Percentiles rank a stretch among this genome's conserved stretches.
Conservation (phyloP, 2,888 invertebrate genomes). For the Cheilosia soror region DNA sequence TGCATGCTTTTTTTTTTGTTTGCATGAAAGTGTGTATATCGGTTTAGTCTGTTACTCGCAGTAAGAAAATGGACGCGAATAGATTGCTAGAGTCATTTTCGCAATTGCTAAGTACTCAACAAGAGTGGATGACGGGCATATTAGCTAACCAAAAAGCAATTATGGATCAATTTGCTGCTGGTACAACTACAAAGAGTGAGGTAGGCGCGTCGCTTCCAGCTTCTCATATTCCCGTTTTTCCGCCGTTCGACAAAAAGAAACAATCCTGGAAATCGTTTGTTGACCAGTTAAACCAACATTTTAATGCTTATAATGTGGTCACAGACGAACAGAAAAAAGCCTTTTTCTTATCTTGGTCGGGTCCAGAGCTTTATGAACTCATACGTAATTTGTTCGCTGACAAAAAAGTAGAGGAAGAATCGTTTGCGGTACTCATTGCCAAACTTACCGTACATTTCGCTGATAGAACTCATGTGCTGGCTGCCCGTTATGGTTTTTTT, state of each 20-base stretch:
- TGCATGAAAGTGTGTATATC: neutral
- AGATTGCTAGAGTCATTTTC: slow-evolving; percentile 1
- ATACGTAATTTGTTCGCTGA: slow-evolving; percentile 11
- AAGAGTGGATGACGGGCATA: neutral
- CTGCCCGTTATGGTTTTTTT: slow-evolving; percentile 45
- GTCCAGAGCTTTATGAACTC: neutral
- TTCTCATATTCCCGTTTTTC: neutral
- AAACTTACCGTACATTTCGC: slow-evolving; percentile 2
- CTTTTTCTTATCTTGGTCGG: slow-evolving; percentile 4
- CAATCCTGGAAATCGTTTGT: slow-evolving; percentile 8
- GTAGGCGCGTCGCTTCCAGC: neutral
- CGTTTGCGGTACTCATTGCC: neutral
- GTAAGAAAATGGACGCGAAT: neutral
- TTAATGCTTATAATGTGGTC: neutral
- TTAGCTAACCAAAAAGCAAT: no score
- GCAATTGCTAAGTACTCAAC: neutral
- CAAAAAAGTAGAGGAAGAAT: slow-evolving; percentile 4
- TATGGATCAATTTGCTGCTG: no score
- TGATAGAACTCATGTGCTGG: slow-evolving; percentile 38
- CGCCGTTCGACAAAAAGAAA: slow-evolving; percentile 4
- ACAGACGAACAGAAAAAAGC: slow-evolving; percentile 1
- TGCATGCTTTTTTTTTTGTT: neutral
- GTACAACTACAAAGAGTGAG: neutral
- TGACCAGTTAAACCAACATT: no score
- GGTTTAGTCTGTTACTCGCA: neutral